Percentiles rank a stretch among this genome's conserved stretches.
Evolutionary conservation across 2,797 vertebrate species (phyloP).

Genomic region (Halcyon leucocephala): DNA sequence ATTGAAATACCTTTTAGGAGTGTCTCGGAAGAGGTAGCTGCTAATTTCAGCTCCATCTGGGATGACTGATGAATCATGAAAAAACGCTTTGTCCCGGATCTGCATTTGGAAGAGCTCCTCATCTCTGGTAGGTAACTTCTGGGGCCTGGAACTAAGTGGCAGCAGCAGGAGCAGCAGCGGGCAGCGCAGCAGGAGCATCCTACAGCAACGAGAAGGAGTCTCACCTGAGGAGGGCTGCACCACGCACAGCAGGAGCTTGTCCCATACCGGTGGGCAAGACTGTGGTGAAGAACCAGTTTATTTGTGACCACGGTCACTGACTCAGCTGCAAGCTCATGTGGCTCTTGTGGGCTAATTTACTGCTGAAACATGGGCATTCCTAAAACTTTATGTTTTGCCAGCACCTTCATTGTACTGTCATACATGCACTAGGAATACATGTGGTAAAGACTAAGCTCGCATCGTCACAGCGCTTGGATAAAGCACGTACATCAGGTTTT

Average conservation of each 20-base stretch:
- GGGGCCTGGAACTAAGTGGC: conserved; percentile 78
- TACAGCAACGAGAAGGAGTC: conserved; percentile 58
- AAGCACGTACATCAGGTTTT: not conserved
- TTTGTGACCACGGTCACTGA: accelerated
- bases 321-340: not conserved
- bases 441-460: accelerated
- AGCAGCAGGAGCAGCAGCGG: conserved; percentile 77
- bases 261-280: not conserved
- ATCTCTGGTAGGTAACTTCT: conserved; percentile 96
- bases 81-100: conserved; percentile 92
- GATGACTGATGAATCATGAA: conserved; percentile 93
- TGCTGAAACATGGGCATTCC: accelerated
- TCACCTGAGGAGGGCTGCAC: not conserved
- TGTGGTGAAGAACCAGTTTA: accelerated
- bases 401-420: not conserved
- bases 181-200: conserved; percentile 86
- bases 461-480: accelerated
- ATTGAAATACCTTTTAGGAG: conserved; percentile 89
- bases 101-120: conserved; percentile 99
- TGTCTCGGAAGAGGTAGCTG: conserved; percentile 96
- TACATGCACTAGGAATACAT: not conserved
- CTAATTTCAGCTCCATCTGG: conserved; percentile 97
- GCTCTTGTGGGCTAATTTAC: not conserved
- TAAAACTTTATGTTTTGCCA: not conserved
- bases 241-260: not conserved